Percentiles rank a stretch among this genome's conserved stretches.
phyloP scores from a whole-genome alignment of 2,888 invertebrate species.

The Meteorus cinctellus region DNA sequence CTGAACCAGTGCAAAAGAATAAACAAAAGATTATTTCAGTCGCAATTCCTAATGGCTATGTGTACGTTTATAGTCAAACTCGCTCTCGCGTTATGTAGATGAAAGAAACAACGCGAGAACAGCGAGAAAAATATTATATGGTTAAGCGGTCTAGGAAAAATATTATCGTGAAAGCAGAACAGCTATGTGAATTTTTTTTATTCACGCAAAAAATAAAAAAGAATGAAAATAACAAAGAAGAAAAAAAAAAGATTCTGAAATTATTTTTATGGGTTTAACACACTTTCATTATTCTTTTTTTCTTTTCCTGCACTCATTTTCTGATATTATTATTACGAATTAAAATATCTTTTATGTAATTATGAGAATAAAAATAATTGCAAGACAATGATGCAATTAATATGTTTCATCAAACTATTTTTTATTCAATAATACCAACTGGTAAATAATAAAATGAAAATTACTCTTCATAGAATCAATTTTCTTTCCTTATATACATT shows the following conservation, averaged over 20 bases:
- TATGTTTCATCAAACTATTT: neutral
- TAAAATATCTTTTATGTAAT: neutral
- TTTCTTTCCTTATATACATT: neutral
- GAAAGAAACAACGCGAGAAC: slow-evolving; percentile 9
- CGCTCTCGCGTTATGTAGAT: slow-evolving; percentile 29
- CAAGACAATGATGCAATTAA: neutral
- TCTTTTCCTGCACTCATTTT: neutral
- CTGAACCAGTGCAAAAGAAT: neutral
- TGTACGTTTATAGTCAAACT: slow-evolving; percentile 12
- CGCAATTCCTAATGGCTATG: slow-evolving; percentile 19
- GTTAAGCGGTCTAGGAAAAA: neutral
- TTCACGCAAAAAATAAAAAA: neutral
- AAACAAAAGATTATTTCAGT: slow-evolving; percentile 29
- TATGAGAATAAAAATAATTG: neutral
- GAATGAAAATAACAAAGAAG: neutral
- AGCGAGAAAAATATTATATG: slow-evolving; percentile 4
- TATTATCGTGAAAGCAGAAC: slow-evolving; percentile 13
- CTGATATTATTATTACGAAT: neutral
- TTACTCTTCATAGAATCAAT: neutral
- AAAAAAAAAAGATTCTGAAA: neutral
- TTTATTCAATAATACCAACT: too few species aligned
- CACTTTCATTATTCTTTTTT: neutral
- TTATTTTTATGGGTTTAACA: neutral
- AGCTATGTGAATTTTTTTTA: neutral
- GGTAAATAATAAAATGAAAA: neutral